These are phyloP conservation scores for Manis crassicaudata DNA, from an alignment of 2,797 vertebrate genomes.

Conservation along the genomic window DNA sequence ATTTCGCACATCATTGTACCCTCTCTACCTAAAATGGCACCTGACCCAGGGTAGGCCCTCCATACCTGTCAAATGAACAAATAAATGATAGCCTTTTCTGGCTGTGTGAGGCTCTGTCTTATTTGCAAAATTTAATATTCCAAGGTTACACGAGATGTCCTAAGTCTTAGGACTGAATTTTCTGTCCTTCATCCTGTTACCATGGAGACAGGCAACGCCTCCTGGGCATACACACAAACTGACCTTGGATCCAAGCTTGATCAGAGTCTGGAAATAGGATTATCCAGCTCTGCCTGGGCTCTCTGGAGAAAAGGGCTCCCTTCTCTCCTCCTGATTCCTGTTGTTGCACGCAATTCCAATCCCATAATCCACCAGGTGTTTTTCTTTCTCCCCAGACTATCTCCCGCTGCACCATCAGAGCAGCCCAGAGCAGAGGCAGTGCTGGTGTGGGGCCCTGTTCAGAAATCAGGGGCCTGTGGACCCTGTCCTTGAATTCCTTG, in stretches of 20 bases:
- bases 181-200: neutral
- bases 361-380: neutral
- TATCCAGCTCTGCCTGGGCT: neutral
- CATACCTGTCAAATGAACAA: neutral
- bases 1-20: neutral
- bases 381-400: neutral
- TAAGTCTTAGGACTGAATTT: neutral
- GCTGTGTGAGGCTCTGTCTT: neutral
- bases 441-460: neutral
- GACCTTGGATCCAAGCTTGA: neutral
- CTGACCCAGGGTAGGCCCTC: neutral
- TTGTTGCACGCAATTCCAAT: neutral
- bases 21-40: neutral
- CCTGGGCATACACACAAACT: neutral
- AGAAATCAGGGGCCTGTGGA: neutral
- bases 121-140: neutral
- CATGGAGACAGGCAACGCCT: slow-evolving; percentile 8
- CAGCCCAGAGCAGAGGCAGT: neutral
- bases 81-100: neutral
- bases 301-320: neutral
- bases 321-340: neutral
- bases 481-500: neutral
- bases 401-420: neutral
- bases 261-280: neutral
- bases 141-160: neutral